A percentile compares a stretch with the other conserved stretches of the same genome.
phyloP scores from a whole-genome alignment of 2,113 vertebrate species.

The Gorsachius goisagi region DNA sequence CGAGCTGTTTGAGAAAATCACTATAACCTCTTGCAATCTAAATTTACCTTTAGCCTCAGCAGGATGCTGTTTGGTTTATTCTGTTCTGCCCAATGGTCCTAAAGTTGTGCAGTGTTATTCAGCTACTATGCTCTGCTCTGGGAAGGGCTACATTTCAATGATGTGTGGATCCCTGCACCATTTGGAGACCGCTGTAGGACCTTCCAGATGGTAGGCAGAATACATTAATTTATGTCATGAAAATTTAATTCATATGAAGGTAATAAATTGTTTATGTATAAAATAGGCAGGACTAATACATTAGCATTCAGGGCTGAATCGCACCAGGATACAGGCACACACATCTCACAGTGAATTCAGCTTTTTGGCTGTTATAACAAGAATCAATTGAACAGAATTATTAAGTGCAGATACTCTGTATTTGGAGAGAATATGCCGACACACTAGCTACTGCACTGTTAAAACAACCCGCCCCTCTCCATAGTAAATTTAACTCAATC shows the following conservation, averaged over 20 bases:
- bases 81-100: not conserved
- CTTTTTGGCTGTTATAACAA: not conserved
- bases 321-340: not conserved
- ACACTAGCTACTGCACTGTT: not conserved
- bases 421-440: conserved; percentile 2
- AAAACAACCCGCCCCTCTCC: not conserved
- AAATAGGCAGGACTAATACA: conserved; percentile 43
- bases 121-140: not conserved
- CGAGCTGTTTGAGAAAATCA: not conserved
- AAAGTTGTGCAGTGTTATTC: not conserved
- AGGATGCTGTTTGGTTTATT: not conserved
- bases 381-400: conserved; percentile 17
- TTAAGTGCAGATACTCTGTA: not conserved
- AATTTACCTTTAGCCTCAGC: not conserved
- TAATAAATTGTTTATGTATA: conserved; percentile 57
- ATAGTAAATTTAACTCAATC: conserved; percentile 8
- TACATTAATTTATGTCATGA: conserved; percentile 55
- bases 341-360: not conserved
- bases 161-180: not conserved
- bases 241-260: conserved; percentile 47
- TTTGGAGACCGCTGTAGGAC: conserved; percentile 15
- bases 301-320: conserved; percentile 17
- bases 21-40: not conserved
- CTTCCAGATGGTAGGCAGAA: conserved; percentile 54
- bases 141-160: not conserved